Base-by-base conservation (phyloP, 1,140 invertebrate genomes). In the Cotesia chilonis region DNA sequence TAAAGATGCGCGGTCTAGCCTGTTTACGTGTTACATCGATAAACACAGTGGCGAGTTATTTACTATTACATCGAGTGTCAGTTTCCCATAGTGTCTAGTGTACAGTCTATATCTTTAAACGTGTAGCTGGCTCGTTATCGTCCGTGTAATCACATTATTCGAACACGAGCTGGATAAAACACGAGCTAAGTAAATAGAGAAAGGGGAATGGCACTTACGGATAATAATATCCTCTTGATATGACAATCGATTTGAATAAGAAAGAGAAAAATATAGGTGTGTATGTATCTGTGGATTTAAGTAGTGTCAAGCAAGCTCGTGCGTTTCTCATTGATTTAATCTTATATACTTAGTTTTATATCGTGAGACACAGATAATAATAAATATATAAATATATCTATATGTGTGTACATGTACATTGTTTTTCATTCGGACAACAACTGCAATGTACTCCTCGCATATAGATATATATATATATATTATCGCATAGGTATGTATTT, bases 81-180 rank as follows among this genome's bases (percentile, higher is more conserved):
- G 41, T 47, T 55, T 55, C 54, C 12, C 12, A n/a, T 55, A 55
- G 17, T 55, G n/a, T 55, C 54, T 55, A 52, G 1, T 52, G 47
- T 52, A 5, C 4, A 14, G 17, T 14, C 54, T 55, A 4, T 55
- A 14, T 55, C 14, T 55, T 12, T 55, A 55, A 55, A 55, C 17
- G 17, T 55, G 54, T 14, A 55, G 54, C n/a, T 17, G 61, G 10
- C 51, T 65, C 17, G 14, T 71, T 71, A 71, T 71, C 61, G 61
- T 38, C 17, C 28, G 47, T 71, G 47, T 71, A 71, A 71, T 71
- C 61, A 63, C 60, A 71, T 66, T 71, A 47, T 47, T 57, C 10
- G 51, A 65, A 71, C 35, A 54, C 70, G 52, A 37, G 20, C 41
- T 10, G 70, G 54, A 71, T 65, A 61, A 61, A 51, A 9, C 59